These are phyloP conservation scores for Chaetorhynchus papuensis DNA, from an alignment of 2,113 vertebrate species.

Conservation along the genomic window DNA sequence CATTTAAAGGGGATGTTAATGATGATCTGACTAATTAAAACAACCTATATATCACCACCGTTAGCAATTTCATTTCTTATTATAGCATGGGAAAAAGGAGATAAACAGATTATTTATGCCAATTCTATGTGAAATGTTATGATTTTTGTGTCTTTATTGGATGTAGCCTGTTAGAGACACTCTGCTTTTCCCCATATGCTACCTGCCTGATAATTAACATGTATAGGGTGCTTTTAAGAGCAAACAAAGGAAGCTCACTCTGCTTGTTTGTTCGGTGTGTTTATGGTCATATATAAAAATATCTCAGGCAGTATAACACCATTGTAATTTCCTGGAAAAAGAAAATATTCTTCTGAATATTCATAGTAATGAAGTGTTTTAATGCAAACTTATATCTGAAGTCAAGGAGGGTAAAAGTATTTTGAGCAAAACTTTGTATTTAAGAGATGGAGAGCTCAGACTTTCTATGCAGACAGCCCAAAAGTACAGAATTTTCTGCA, in stretches of 20 bases:
- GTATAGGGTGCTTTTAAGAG: neutral
- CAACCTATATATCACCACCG: neutral
- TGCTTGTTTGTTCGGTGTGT: neutral
- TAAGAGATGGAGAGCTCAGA: neutral
- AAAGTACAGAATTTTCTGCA: neutral
- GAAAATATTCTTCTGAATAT: neutral
- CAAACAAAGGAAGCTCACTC: neutral
- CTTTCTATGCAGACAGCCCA: neutral
- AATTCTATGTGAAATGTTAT: neutral
- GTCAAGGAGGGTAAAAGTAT: neutral
- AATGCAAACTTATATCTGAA: neutral
- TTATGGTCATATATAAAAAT: neutral
- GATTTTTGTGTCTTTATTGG: neutral
- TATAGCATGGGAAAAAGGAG: constrained; percentile 9
- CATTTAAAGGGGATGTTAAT: constrained; percentile 34
- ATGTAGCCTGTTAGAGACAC: neutral
- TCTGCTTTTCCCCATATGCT: neutral
- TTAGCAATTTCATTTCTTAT: constrained; percentile 14
- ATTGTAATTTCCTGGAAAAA: neutral
- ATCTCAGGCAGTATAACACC: neutral
- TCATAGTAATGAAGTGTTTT: neutral
- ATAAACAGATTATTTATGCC: constrained; percentile 45
- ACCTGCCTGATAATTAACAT: neutral
- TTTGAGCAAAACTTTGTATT: neutral
- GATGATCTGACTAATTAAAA: constrained; percentile 19